Percentiles rank a stretch among this genome's conserved stretches.
These are phyloP conservation scores for Etia nguti DNA, from an alignment of 2,113 vertebrate genomes.

Conservation along the genomic window DNA sequence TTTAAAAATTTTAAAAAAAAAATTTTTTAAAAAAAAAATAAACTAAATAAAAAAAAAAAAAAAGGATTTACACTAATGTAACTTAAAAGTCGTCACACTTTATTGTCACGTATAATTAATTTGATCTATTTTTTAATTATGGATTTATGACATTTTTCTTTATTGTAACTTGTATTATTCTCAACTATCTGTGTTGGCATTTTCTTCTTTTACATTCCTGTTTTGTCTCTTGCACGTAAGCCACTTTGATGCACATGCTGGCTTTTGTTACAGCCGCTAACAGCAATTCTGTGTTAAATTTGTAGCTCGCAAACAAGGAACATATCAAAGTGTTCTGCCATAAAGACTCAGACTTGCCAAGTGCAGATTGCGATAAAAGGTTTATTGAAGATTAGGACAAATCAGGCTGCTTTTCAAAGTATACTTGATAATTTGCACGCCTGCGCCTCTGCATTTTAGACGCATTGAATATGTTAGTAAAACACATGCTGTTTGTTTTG, in stretches of 20 bases:
- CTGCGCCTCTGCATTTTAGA: neutral
- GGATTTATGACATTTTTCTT: neutral
- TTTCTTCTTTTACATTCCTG: neutral
- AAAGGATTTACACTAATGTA: neutral
- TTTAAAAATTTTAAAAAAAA: too few species aligned
- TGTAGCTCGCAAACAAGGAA: neutral
- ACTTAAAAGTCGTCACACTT: neutral
- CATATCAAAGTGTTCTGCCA: neutral
- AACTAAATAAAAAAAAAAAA: too few species aligned
- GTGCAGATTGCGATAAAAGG: neutral
- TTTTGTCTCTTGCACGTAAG: neutral
- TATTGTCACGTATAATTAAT: neutral
- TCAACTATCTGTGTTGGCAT: neutral
- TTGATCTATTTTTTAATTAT: neutral
- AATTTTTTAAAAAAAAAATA: too few species aligned
- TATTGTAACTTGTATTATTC: neutral
- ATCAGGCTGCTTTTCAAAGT: neutral
- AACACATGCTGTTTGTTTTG: neutral
- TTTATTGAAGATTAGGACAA: neutral
- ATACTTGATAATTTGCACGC: neutral
- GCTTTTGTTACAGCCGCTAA: neutral
- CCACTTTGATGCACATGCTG: neutral
- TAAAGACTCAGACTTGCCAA: neutral
- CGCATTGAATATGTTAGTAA: neutral
- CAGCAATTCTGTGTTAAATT: neutral